Conservation (phyloP, 2,797 vertebrate species). For the Podarcis lilfordi region DNA sequence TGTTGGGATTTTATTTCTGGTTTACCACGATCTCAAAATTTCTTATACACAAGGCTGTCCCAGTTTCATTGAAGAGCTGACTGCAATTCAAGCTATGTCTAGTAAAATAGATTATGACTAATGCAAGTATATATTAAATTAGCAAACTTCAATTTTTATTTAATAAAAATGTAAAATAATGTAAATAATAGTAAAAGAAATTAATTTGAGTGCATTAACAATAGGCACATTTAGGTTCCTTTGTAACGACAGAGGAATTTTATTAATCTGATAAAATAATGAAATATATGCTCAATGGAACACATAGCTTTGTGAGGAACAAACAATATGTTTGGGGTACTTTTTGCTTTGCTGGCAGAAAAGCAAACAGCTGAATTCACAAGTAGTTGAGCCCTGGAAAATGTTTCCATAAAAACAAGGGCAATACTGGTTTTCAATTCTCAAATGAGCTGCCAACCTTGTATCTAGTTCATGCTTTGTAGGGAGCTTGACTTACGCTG, state of each 20-base stretch:
- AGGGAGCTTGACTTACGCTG: background rate
- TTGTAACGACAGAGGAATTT: conserved; percentile 10
- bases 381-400: background rate
- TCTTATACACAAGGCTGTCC: conserved; percentile 50
- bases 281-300: conserved; percentile 1
- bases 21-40: conserved; percentile 41
- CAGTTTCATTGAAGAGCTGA: conserved; percentile 42
- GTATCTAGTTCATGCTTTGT: background rate
- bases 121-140: conserved; percentile 69
- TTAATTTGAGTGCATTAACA: conserved; percentile 55
- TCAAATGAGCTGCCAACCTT: background rate
- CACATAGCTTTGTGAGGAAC: conserved; percentile 50
- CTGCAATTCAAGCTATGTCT: conserved; percentile 37
- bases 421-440: background rate
- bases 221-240: conserved; percentile 28
- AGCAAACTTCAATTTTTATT: conserved; percentile 76
- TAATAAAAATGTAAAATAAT: conserved; percentile 82
- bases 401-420: background rate
- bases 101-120: conserved; percentile 63
- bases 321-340: conserved; percentile 60
- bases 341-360: conserved; percentile 19
- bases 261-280: conserved; percentile 24
- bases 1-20: conserved; percentile 39
- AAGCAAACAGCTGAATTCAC: conserved; percentile 14
- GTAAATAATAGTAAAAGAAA: conserved; percentile 69